phyloP scores from a whole-genome alignment of 2,888 invertebrate species.

The Psylliodes chrysocephalus region DNA sequence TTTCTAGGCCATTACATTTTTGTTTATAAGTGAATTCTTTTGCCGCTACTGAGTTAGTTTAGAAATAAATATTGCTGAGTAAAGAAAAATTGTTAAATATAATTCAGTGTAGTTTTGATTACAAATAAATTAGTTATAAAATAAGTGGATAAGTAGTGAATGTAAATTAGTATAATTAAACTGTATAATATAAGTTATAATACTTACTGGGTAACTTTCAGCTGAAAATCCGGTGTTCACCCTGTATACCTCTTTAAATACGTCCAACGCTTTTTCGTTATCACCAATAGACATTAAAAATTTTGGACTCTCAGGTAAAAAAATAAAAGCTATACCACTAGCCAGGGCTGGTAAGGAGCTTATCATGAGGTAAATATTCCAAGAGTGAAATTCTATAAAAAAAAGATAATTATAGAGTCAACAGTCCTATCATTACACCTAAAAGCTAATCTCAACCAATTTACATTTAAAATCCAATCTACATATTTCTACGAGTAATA shows the following conservation, averaged over 20 bases:
- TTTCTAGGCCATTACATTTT: too few relatives aligned
- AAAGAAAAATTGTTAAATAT: background rate
- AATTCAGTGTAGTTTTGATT: too few relatives aligned
- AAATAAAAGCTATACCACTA: conserved; percentile 70
- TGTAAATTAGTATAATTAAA: too few relatives aligned
- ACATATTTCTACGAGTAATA: too few relatives aligned
- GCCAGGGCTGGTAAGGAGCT: conserved; percentile 74
- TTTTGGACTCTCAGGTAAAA: conserved; percentile 82
- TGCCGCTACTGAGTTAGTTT: too few relatives aligned
- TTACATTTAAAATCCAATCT: too few relatives aligned
- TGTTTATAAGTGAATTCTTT: too few relatives aligned
- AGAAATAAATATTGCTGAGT: too few relatives aligned
- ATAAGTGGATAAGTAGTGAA: too few relatives aligned
- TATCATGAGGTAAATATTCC: conserved; percentile 72
- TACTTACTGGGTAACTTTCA: conserved; percentile 73
- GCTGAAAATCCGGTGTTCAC: conserved; percentile 73
- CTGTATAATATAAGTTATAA: background rate
- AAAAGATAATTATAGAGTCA: conserved; percentile 8
- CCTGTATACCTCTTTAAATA: conserved; percentile 73
- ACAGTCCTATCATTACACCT: too few relatives aligned
- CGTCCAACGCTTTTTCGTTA: conserved; percentile 72
- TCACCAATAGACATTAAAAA: conserved; percentile 77
- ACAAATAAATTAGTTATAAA: too few relatives aligned
- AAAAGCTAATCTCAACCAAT: too few relatives aligned
- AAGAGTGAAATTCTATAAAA: conserved; percentile 68